Percentiles rank a stretch among this genome's conserved stretches.
Evolutionary conservation across 2,797 vertebrate genomes (phyloP).

Genomic region (Apodemus agrarius): DNA sequence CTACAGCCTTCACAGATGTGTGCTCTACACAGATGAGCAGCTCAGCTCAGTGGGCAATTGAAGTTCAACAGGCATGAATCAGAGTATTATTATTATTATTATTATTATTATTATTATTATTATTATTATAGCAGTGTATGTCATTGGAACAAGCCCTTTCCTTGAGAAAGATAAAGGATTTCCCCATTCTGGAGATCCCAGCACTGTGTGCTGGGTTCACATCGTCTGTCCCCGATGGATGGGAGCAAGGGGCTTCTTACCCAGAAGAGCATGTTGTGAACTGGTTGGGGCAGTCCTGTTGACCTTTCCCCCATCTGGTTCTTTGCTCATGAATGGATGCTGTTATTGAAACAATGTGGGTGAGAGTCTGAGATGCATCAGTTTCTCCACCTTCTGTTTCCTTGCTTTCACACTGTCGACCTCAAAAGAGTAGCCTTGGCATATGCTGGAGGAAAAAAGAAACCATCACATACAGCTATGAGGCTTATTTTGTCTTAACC

Average conservation of each 20-base stretch:
- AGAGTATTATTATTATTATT: background rate
- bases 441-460: background rate
- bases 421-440: slow-evolving; percentile 7
- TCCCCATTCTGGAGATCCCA: background rate
- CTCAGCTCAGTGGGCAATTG: slow-evolving; percentile 21
- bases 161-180: slow-evolving; percentile 11
- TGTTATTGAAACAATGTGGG: slow-evolving; percentile 50
- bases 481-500: slow-evolving; percentile 10
- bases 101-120: background rate
- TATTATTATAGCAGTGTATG: background rate
- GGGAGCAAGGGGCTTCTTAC: slow-evolving; percentile 25
- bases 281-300: background rate
- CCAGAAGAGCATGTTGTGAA: background rate
- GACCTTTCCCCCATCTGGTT: background rate
- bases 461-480: background rate
- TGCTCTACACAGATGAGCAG: background rate
- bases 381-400: slow-evolving; percentile 21
- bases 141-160: slow-evolving; percentile 28
- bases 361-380: background rate
- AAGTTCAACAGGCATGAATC: slow-evolving; percentile 26
- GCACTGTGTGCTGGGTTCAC: background rate
- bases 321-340: slow-evolving; percentile 50
- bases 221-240: background rate
- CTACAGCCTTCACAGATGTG: background rate
- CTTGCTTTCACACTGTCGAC: slow-evolving; percentile 10